Evolutionary conservation across 1,140 invertebrate genomes (phyloP), one percentile per base, ranked within the genome.

Genomic region (Propsilocerus akamusi): DNA sequence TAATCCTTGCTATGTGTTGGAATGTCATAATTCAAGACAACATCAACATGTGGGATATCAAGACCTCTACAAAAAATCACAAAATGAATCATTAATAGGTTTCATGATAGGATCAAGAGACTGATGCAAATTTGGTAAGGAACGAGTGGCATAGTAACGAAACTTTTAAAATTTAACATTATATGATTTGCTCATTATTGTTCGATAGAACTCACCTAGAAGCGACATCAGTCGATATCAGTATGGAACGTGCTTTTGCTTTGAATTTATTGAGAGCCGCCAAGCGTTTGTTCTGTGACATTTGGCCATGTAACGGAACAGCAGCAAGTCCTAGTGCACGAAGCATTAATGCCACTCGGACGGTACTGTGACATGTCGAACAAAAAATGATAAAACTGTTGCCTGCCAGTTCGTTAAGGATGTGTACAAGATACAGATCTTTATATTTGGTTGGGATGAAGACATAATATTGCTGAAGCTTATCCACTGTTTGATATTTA

Each of bases 351-450:
- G 93, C 88, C 17, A 83, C 81, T 51, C 89, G 77, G 52, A 97
- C 78, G 0, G 93, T 93, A 59, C 85, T 86, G 49, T 83, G 89
- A 63, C 95, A 98, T 3, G 95, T 99, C 26, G 81, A 78, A 64
- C 91, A 95, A 66, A 99, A 99, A 52, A 99, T 83, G 76, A 99
- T 99, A 58, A 95, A 92, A 53, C 88, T 92, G 63, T 97, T 97
- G 14, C 94, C 95, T 5, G 89, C 80, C 62, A 97, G 68, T 72
- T 98, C 93, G 67, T 97, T 98, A 6, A 99, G 66, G 25, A 99
- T 83, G 62, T 96, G 87, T 14, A 97, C 90, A 23, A 99, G 74
- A 68, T 99, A 97, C 1, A 97, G 86, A 66, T 98, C 94, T 83
- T 98, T 99, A 64, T 82, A 94, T 71, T 97, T 98, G 1, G 86